Evolutionary conservation across 2,113 vertebrate species (phyloP).

Genomic region (Lampris megalopsis): DNA sequence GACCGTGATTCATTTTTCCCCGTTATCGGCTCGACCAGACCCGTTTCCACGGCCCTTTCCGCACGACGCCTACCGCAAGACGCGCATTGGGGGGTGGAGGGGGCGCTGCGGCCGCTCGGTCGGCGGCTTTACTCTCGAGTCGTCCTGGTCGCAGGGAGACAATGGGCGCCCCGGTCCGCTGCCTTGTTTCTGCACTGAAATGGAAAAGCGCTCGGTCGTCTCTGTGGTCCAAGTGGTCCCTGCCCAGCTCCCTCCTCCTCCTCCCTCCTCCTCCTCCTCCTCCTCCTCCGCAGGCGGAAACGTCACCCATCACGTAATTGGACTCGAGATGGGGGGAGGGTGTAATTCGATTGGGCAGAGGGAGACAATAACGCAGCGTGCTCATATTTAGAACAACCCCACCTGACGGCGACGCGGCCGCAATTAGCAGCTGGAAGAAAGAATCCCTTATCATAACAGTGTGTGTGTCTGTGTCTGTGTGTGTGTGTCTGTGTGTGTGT

Average conservation of each 20-base stretch:
- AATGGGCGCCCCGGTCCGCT: slow-evolving; percentile 80
- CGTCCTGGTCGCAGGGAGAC: slow-evolving; percentile 73
- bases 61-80: slow-evolving; percentile 70
- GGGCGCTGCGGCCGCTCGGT: too few relatives aligned
- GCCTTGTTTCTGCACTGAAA: slow-evolving; percentile 78
- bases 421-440: slow-evolving; percentile 17
- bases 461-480: too few relatives aligned
- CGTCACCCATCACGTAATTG: slow-evolving; percentile 84
- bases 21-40: slow-evolving; percentile 70
- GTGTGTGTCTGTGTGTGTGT: too few relatives aligned
- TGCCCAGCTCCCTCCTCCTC: slow-evolving; percentile 72
- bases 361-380: slow-evolving; percentile 68
- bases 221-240: slow-evolving; percentile 78
- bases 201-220: slow-evolving; percentile 77
- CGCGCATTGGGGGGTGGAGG: neutral
- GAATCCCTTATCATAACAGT: neutral
- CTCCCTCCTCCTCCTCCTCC: slow-evolving; percentile 38
- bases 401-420: slow-evolving; percentile 76
- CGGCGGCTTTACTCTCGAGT: neutral
- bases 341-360: slow-evolving; percentile 67
- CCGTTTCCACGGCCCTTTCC: slow-evolving; percentile 54
- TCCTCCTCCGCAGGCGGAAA: slow-evolving; percentile 77
- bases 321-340: slow-evolving; percentile 78
- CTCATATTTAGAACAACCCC: slow-evolving; percentile 75
- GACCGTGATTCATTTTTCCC: slow-evolving; percentile 82